phyloP scores from a whole-genome alignment of 2,113 vertebrate species.

The Syngnathus scovelli region DNA sequence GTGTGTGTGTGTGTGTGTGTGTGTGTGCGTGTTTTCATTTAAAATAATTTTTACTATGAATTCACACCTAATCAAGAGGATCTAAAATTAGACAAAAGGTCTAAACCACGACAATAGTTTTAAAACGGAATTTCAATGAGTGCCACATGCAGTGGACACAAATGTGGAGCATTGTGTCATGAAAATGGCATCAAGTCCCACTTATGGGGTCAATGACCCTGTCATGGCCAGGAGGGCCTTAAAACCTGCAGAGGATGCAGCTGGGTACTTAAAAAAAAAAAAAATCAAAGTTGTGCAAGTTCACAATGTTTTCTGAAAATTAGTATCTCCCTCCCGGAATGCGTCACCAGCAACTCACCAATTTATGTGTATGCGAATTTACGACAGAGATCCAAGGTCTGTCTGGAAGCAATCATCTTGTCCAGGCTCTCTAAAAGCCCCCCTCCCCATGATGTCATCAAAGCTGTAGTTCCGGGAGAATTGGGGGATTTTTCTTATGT shows the following conservation, averaged over 20 bases:
- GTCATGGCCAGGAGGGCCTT: background rate
- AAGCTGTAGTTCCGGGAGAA: slow-evolving; percentile 38
- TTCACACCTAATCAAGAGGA: background rate
- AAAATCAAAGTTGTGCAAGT: background rate
- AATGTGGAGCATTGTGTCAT: background rate
- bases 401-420: slow-evolving; percentile 74
- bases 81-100: background rate
- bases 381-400: slow-evolving; percentile 57
- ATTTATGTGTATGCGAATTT: slow-evolving; percentile 32
- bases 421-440: slow-evolving; percentile 54
- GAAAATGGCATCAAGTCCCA: background rate
- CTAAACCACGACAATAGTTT: background rate
- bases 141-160: background rate
- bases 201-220: background rate
- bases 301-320: background rate
- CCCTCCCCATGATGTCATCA: slow-evolving; percentile 70
- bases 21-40: slow-evolving; percentile 7
- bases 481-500: slow-evolving; percentile 39
- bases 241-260: background rate
- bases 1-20: slow-evolving; percentile 14
- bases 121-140: background rate
- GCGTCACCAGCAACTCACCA: background rate
- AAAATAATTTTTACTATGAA: background rate
- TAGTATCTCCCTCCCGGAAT: background rate
- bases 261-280: background rate